Conservation (phyloP, 2,888 invertebrate species). For the Lissocephala sabroskyi region DNA sequence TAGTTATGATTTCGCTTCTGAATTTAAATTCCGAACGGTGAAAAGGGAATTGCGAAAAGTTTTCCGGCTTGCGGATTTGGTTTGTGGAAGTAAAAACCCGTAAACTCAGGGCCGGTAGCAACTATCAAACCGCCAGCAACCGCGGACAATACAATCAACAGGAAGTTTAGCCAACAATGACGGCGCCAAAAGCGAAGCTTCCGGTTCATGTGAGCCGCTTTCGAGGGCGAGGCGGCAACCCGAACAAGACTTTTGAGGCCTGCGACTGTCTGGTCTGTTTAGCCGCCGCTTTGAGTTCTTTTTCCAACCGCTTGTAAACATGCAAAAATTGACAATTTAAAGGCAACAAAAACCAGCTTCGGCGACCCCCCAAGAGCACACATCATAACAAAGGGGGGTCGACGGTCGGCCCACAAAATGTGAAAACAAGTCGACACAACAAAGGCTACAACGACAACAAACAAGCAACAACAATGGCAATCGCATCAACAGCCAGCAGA, state of each 20-base stretch:
- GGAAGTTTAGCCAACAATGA: conserved; percentile 31
- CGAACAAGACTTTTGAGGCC: no score
- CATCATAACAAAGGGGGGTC: background rate
- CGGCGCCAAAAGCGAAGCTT: conserved; percentile 2
- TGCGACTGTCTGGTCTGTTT: background rate
- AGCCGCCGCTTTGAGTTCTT: no score
- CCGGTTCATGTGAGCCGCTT: background rate
- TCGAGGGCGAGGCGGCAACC: background rate
- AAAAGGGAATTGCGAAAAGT: no score
- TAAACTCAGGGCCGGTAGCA: no score
- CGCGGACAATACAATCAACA: conserved; percentile 45
- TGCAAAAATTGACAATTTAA: conserved; percentile 50
- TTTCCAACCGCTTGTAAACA: conserved; percentile 33
- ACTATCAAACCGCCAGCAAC: conserved; percentile 23
- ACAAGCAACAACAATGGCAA: background rate
- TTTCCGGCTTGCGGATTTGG: no score
- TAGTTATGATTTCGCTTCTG: no score
- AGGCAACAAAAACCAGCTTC: conserved; percentile 11
- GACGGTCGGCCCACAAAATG: background rate
- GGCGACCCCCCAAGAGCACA: background rate
- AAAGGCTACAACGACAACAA: background rate
- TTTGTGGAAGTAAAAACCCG: no score
- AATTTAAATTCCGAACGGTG: no score
- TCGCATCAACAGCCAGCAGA: no score
- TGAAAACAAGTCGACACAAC: background rate